A percentile compares a stretch with the other conserved stretches of the same genome.
phyloP scores from a whole-genome alignment of 2,113 vertebrate genomes.

The Callopanchax toddi region DNA sequence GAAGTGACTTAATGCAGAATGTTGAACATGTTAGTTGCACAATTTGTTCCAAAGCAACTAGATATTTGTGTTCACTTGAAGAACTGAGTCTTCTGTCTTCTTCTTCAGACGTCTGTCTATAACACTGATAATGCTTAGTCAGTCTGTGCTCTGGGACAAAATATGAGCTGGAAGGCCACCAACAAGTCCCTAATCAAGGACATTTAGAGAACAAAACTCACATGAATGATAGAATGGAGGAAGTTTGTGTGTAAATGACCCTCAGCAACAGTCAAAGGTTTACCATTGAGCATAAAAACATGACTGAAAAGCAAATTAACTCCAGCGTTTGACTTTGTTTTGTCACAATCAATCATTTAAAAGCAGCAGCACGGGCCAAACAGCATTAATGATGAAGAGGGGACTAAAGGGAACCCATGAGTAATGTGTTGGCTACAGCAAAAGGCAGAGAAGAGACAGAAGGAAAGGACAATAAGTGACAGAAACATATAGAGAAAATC shows the following conservation, averaged over 20 bases:
- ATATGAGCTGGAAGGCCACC: conserved; percentile 40
- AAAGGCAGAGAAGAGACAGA: not conserved
- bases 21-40: conserved; percentile 37
- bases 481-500: conserved; percentile 2
- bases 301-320: conserved; percentile 24
- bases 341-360: conserved; percentile 12
- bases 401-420: not conserved
- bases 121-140: conserved; percentile 10
- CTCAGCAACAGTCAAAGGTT: not conserved
- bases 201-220: conserved; percentile 29
- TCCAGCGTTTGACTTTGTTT: conserved; percentile 47
- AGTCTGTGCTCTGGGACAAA: conserved; percentile 4
- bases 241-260: conserved; percentile 3
- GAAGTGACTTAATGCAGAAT: conserved; percentile 53
- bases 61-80: too few relatives aligned
- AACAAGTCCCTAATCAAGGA: conserved; percentile 27
- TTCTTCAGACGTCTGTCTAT: not conserved
- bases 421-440: not conserved
- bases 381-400: conserved; percentile 17
- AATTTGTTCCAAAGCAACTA: not conserved
- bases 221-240: not conserved
- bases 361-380: conserved; percentile 23
- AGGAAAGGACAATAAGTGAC: conserved; percentile 1
- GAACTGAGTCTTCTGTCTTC: too few relatives aligned
- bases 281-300: not conserved